These are phyloP conservation scores for Cosmia trapezina DNA, from an alignment of 2,888 invertebrate genomes.

Conservation along the genomic window DNA sequence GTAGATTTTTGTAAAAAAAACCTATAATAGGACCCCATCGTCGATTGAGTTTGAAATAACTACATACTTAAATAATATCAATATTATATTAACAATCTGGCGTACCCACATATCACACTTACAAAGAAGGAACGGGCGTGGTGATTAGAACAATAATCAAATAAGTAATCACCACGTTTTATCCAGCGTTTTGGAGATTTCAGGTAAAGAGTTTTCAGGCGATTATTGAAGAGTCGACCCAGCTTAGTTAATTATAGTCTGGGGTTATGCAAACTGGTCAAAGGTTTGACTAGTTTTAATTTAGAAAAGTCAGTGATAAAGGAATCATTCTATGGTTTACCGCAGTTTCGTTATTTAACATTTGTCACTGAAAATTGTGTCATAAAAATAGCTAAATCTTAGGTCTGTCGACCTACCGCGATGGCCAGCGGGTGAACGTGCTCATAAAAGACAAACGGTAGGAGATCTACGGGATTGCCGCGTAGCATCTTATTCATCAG, in stretches of 20 bases:
- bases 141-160: not conserved
- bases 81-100: not conserved
- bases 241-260: not conserved
- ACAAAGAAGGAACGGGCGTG: not conserved
- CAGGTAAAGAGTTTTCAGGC: not conserved
- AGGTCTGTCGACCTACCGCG: constrained; percentile 15
- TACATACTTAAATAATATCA: not conserved
- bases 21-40: not conserved
- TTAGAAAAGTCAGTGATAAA: not conserved
- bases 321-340: not conserved
- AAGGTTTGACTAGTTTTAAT: not conserved
- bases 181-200: not conserved
- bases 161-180: not conserved
- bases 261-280: not conserved
- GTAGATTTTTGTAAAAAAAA: not conserved
- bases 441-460: constrained; percentile 49
- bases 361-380: constrained; percentile 21
- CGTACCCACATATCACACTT: not conserved
- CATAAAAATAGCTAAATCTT: constrained; percentile 32
- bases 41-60: not conserved
- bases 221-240: not conserved
- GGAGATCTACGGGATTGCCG: not conserved
- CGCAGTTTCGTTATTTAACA: not conserved
- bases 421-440: constrained; percentile 20
- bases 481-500: constrained; percentile 16